Percentiles rank a stretch among this genome's conserved stretches.
phyloP scores from a whole-genome alignment of 2,113 vertebrate genomes.

The Coregonus clupeaformis region DNA sequence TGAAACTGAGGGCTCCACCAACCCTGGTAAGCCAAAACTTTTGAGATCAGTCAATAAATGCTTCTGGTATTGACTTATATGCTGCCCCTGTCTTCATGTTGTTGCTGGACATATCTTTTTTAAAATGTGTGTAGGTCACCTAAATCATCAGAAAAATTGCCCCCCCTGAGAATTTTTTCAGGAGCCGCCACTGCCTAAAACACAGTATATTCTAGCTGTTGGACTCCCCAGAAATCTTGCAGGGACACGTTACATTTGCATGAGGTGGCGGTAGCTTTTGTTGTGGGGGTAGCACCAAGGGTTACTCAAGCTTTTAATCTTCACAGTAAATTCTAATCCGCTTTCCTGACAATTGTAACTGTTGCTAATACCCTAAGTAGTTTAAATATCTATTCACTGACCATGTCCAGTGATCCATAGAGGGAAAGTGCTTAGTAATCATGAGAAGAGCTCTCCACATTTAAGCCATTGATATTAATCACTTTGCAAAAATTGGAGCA shows the following conservation, averaged over 20 bases:
- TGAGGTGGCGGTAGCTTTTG: conserved; percentile 35
- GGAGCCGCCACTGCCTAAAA: too few species aligned
- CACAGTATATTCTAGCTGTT: too few species aligned
- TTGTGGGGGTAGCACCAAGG: conserved; percentile 30
- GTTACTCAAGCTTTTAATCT: conserved; percentile 57
- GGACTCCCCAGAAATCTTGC: too few species aligned
- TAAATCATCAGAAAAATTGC: too few species aligned
- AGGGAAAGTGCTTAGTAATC: conserved; percentile 51
- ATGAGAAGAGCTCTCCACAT: conserved; percentile 39
- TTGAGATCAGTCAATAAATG: too few species aligned
- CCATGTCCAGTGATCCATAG: conserved; percentile 55
- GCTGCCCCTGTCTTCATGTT: too few species aligned
- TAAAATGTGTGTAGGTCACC: too few species aligned
- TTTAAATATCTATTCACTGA: conserved; percentile 59
- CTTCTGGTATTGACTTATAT: too few species aligned
- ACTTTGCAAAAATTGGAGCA: conserved; percentile 5
- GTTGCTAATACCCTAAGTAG: conserved; percentile 61
- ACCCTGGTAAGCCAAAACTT: too few species aligned
- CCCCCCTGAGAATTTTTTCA: too few species aligned
- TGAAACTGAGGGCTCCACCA: too few species aligned
- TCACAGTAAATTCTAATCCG: conserved; percentile 55
- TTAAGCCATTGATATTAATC: conserved; percentile 53
- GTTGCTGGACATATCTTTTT: too few species aligned
- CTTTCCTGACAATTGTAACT: conserved; percentile 52
- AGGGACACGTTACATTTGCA: conserved; percentile 15